Percentiles rank a stretch among this genome's conserved stretches.
phyloP scores from a whole-genome alignment of 2,113 vertebrate species.

The Upupa epops region DNA sequence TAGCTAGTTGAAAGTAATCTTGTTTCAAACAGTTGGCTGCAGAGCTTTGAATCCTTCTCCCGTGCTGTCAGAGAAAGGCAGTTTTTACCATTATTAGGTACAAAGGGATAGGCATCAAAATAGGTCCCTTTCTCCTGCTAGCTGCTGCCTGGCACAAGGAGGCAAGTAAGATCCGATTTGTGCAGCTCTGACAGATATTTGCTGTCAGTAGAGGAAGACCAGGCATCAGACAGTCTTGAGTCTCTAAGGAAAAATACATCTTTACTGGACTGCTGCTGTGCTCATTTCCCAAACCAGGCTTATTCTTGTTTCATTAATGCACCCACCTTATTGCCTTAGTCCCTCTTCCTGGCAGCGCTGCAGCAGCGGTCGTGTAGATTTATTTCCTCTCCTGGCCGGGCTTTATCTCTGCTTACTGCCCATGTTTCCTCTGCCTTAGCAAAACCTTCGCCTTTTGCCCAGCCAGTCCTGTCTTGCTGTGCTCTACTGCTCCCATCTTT shows the following conservation, averaged over 20 bases:
- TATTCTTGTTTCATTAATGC: background rate
- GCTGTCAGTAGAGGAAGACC: background rate
- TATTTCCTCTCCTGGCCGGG: background rate
- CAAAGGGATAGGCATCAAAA: background rate
- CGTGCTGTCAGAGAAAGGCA: background rate
- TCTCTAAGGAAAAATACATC: background rate
- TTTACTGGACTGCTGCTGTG: background rate
- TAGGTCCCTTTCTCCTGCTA: background rate
- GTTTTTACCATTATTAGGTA: constrained; percentile 17
- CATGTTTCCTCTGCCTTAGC: background rate
- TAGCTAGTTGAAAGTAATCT: background rate
- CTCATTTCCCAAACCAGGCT: constrained; percentile 3
- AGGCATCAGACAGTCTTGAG: background rate
- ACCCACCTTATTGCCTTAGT: background rate
- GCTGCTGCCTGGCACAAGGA: background rate
- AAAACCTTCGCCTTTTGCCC: background rate
- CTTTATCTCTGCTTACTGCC: constrained; percentile 21
- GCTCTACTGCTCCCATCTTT: background rate
- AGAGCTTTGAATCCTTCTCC: background rate
- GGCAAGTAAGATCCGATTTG: background rate
- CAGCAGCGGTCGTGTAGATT: background rate
- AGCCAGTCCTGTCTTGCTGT: accelerated
- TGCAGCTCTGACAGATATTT: background rate
- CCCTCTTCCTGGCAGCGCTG: constrained; percentile 7
- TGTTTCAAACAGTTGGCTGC: background rate